A percentile compares a stretch with the other conserved stretches of the same genome.
Conservation (phyloP, 2,797 vertebrate species). For the Pantherophis alleghaniensis region DNA sequence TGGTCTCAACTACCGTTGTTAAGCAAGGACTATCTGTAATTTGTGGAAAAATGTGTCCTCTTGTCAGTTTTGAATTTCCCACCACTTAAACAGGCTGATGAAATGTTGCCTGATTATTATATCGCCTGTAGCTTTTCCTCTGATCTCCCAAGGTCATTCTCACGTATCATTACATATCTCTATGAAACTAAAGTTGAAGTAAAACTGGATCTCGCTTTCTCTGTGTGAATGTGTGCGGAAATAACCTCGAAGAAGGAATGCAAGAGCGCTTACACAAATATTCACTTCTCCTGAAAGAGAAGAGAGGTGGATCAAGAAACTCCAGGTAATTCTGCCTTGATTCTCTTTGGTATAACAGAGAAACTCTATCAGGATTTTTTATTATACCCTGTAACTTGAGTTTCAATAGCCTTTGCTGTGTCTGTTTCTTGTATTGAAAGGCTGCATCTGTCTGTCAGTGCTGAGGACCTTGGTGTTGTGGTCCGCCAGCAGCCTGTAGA, state of each 20-base stretch:
- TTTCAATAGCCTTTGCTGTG: background rate
- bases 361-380: background rate
- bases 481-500: no score
- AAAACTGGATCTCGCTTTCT: background rate
- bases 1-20: background rate
- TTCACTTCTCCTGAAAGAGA: background rate
- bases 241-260: background rate
- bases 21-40: background rate
- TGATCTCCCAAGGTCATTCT: background rate
- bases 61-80: background rate
- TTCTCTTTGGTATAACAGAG: background rate
- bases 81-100: background rate
- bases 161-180: background rate
- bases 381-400: background rate
- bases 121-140: background rate
- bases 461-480: background rate
- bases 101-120: background rate
- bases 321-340: background rate
- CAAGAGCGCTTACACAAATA: background rate
- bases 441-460: background rate
- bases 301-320: background rate
- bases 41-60: background rate
- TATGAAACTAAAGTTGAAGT: background rate
- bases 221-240: background rate
- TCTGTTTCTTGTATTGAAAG: background rate